Evolutionary conservation across 1,140 invertebrate species (phyloP).

Genomic region (Micrasema longulum): DNA sequence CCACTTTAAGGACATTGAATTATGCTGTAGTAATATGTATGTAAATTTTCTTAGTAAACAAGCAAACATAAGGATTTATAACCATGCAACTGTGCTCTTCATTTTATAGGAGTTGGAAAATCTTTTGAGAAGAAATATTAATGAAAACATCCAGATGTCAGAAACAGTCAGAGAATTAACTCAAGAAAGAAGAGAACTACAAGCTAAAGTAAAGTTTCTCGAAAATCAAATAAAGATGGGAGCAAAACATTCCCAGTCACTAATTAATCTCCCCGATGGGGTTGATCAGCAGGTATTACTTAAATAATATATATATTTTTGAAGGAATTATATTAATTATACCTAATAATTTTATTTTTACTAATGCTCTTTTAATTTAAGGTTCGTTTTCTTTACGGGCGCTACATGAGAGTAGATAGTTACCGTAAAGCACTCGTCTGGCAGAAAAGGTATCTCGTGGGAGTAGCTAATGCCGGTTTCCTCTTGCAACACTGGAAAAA

Average conservation of each 20-base stretch:
- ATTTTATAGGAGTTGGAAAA: constrained; percentile 66
- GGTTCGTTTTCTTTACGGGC: constrained; percentile 77
- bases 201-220: constrained; percentile 61
- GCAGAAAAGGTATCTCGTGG: constrained; percentile 86
- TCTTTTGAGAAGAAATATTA: constrained; percentile 62
- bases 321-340: too few species aligned
- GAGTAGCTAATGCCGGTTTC: constrained; percentile 69
- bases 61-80: too few species aligned
- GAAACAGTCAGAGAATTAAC: constrained; percentile 65
- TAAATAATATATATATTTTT: too few species aligned
- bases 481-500: constrained; percentile 53
- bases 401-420: constrained; percentile 81
- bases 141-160: constrained; percentile 69
- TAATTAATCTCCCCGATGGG: constrained; percentile 58
- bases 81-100: too few species aligned
- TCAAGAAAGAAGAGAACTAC: constrained; percentile 62
- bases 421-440: constrained; percentile 84
- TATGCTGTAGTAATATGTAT: too few species aligned
- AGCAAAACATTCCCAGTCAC: constrained; percentile 51
- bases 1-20: too few species aligned
- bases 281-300: constrained; percentile 49
- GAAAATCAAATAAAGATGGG: constrained; percentile 55
- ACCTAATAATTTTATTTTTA: too few species aligned
- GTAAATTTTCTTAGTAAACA: too few species aligned
- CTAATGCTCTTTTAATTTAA: constrained; percentile 56